Percentiles rank a stretch among this genome's conserved stretches.
These are phyloP conservation scores for Tipula helvola DNA, from an alignment of 2,888 invertebrate genomes.

Conservation along the genomic window DNA sequence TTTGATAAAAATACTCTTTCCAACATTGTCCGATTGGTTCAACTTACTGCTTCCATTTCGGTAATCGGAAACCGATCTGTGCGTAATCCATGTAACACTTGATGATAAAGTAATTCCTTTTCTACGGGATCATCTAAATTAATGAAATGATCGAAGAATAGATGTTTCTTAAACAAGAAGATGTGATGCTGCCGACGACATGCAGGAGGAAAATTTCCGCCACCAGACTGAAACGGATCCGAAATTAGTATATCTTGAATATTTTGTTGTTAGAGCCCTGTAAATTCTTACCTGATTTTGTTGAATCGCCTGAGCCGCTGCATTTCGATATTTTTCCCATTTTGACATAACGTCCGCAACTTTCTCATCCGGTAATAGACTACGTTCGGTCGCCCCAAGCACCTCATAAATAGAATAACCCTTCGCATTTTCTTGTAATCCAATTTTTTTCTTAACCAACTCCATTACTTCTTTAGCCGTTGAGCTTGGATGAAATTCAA, in stretches of 20 bases:
- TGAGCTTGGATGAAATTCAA: slow-evolving; percentile 90
- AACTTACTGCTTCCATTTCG: slow-evolving; percentile 75
- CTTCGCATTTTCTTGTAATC: slow-evolving; percentile 37
- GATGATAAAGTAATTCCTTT: slow-evolving; percentile 87
- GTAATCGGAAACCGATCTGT: slow-evolving; percentile 87
- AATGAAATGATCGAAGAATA: slow-evolving; percentile 67
- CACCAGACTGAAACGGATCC: slow-evolving; percentile 25
- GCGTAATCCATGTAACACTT: slow-evolving; percentile 78
- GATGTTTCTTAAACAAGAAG: slow-evolving; percentile 69
- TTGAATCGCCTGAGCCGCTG: slow-evolving; percentile 45
- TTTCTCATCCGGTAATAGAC: slow-evolving; percentile 72
- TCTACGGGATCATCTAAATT: slow-evolving; percentile 77
- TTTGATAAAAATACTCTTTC: not conserved
- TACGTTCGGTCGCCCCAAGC: slow-evolving; percentile 74
- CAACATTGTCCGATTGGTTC: not conserved
- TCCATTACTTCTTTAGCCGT: slow-evolving; percentile 81
- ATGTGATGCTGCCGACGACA: slow-evolving; percentile 48
- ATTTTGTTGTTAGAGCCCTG: not conserved
- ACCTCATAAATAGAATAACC: slow-evolving; percentile 91
- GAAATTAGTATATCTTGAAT: not conserved
- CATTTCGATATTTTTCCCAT: slow-evolving; percentile 79
- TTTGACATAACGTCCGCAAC: slow-evolving; percentile 90
- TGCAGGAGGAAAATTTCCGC: slow-evolving; percentile 36
- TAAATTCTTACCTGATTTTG: slow-evolving; percentile 24
- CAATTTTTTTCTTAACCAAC: slow-evolving; percentile 80